Conservation (phyloP, 2,113 vertebrate genomes). For the Heloderma charlesbogerti region DNA sequence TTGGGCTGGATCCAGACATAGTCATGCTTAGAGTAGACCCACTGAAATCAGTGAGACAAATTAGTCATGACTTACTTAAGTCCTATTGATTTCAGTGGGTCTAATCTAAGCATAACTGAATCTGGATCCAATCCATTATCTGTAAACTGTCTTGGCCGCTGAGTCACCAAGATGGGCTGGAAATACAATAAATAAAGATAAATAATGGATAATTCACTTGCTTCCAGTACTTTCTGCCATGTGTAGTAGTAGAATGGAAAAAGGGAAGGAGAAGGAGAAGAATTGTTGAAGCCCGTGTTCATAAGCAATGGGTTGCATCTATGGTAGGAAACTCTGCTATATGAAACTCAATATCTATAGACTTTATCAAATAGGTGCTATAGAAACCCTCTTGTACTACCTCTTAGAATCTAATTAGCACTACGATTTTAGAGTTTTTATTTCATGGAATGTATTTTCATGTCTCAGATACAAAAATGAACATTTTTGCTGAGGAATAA, state of each 20-base stretch:
- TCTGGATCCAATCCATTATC: neutral
- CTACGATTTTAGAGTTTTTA: neutral
- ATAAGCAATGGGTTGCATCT: neutral
- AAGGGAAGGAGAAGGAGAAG: neutral
- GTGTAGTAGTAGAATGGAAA: neutral
- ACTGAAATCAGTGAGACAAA: neutral
- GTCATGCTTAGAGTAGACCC: neutral
- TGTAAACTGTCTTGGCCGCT: neutral
- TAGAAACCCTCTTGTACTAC: neutral
- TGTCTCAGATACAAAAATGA: neutral
- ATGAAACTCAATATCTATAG: neutral
- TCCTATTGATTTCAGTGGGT: neutral
- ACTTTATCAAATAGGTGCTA: neutral
- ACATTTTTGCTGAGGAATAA: neutral
- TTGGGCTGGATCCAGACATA: neutral
- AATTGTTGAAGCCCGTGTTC: neutral
- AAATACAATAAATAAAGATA: neutral
- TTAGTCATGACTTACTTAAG: neutral
- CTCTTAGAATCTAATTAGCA: neutral
- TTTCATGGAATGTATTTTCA: neutral
- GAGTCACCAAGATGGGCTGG: neutral
- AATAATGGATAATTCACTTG: neutral
- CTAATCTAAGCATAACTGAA: neutral
- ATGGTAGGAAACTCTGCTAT: neutral
- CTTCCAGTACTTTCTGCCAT: neutral